These are phyloP conservation scores for Podabrus alpinus DNA, from an alignment of 2,888 invertebrate genomes.

Conservation along the genomic window DNA sequence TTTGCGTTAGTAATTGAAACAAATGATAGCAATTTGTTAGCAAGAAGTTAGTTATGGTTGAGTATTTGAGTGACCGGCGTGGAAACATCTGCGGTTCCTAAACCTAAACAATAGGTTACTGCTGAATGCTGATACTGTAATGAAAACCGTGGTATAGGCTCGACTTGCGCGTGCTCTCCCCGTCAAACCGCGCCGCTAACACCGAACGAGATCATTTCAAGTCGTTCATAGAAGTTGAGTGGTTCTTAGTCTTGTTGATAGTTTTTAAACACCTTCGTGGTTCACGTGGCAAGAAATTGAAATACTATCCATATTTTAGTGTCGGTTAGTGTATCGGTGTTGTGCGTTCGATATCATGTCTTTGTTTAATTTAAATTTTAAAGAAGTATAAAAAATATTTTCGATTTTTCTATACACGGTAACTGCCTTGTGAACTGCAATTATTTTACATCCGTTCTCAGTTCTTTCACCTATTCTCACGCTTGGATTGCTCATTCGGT, in stretches of 20 bases:
- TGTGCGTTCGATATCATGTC: background rate
- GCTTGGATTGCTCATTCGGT: conserved; percentile 9
- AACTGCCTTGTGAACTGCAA: background rate
- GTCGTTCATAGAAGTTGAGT: conserved; percentile 43
- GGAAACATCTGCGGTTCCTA: conserved; percentile 40
- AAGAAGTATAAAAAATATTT: background rate
- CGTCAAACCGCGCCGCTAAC: conserved; percentile 36
- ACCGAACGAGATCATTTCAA: conserved; percentile 47
- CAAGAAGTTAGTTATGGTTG: conserved; percentile 36
- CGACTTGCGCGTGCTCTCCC: conserved; percentile 42
- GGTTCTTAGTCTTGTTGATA: conserved; percentile 32
- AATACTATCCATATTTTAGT: background rate
- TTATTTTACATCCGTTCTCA: conserved; percentile 8
- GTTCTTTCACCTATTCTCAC: conserved; percentile 15
- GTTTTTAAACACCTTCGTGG: conserved; percentile 32
- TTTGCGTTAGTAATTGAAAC: conserved; percentile 10
- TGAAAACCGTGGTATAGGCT: conserved; percentile 37
- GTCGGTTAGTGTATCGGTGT: background rate
- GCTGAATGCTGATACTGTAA: conserved; percentile 32
- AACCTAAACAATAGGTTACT: conserved; percentile 29
- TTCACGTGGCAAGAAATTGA: conserved; percentile 40
- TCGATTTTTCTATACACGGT: background rate
- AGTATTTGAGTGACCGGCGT: conserved; percentile 22
- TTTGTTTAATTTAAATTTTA: background rate
- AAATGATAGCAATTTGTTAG: conserved; percentile 40